Evolutionary conservation across 1,140 invertebrate genomes (phyloP).

Genomic region (Hypothenemus hampei): DNA sequence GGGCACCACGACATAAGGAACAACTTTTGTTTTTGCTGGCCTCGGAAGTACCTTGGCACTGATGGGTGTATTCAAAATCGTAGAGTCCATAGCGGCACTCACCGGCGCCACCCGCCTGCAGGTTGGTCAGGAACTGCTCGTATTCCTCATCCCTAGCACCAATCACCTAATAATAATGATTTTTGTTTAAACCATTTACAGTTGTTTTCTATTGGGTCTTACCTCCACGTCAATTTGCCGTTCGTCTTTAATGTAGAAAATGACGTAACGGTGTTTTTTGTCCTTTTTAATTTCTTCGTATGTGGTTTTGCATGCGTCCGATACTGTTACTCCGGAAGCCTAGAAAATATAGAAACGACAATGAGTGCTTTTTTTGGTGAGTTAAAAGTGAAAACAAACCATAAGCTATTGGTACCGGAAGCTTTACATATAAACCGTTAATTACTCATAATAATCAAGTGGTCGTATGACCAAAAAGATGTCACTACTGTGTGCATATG

Average conservation of each 20-base stretch:
- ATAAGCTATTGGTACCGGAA: too few relatives aligned
- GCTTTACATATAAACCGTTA: too few relatives aligned
- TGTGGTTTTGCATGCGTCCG: constrained; percentile 88
- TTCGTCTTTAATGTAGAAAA: constrained; percentile 92
- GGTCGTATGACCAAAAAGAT: too few relatives aligned
- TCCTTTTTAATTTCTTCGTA: constrained; percentile 97
- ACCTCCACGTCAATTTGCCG: constrained; percentile 87
- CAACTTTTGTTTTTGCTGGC: constrained; percentile 90
- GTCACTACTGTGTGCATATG: too few relatives aligned
- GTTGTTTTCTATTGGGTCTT: not conserved
- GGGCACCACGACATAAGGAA: constrained; percentile 98
- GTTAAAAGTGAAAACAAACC: too few relatives aligned
- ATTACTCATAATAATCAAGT: too few relatives aligned
- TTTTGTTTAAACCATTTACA: too few relatives aligned
- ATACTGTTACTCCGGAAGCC: constrained; percentile 94
- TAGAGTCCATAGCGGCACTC: constrained; percentile 94
- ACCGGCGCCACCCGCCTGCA: constrained; percentile 81
- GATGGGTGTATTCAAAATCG: constrained; percentile 93
- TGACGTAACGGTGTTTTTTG: constrained; percentile 93
- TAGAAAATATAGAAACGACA: constrained; percentile 43
- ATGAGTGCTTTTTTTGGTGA: not conserved
- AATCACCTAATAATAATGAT: constrained; percentile 50
- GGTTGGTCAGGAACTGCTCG: constrained; percentile 82
- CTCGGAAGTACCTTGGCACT: constrained; percentile 90
- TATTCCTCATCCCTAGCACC: constrained; percentile 83